Evolutionary conservation across 2,888 invertebrate genomes (phyloP), one percentile per base, ranked within the genome.

Genomic region (Caenorhabditis sinica): DNA sequence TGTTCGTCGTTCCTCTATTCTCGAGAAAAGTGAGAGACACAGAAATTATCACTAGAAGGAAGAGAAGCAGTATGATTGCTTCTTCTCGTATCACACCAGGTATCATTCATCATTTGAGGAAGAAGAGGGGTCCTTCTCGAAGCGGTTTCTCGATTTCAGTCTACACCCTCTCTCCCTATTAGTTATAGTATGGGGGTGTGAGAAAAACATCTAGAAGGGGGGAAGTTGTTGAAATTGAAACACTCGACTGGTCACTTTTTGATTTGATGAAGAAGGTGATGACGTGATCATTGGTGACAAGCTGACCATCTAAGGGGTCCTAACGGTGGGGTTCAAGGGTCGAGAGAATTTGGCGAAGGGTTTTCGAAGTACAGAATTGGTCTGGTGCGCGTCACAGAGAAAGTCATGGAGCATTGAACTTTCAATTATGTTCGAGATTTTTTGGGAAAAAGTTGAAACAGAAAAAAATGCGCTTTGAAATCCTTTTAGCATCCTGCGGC

Each of bases 61-160:
- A n/a, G n/a, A n/a, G n/a, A n/a, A n/a, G n/a, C n/a, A n/a, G n/a
- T n/a, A n/a, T n/a, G n/a, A n/a, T n/a, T n/a, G 2, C 49, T 49
- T 49, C 49, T 49, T 49, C 49, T 49, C n/a, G n/a, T 11, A 40
- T 49, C n/a, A 8, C 45, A 45, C 23, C 76, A 76, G 66, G 77
- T 77, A 77, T 77, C 69, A 77, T 77, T 77, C 77, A 77, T 77
- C 77, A 77, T 77, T 77, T 77, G 71, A 71, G 69, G 77, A 69
- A 77, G 60, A 45, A 23, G 5, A 36, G 61, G 36, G 40, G 56
- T 49, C 45, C n/a, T n/a, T 68, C 36, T 15, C 68, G 68, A 60
- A 68, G 43, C 49, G 76, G 45, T 65, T 65, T 65, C 65, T 65
- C 33, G 51, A 36, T 23, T 58, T 68, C 51, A 13, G 4, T 40